Evolutionary conservation across 2,113 vertebrate species (phyloP).

Genomic region (Vimba vimba): DNA sequence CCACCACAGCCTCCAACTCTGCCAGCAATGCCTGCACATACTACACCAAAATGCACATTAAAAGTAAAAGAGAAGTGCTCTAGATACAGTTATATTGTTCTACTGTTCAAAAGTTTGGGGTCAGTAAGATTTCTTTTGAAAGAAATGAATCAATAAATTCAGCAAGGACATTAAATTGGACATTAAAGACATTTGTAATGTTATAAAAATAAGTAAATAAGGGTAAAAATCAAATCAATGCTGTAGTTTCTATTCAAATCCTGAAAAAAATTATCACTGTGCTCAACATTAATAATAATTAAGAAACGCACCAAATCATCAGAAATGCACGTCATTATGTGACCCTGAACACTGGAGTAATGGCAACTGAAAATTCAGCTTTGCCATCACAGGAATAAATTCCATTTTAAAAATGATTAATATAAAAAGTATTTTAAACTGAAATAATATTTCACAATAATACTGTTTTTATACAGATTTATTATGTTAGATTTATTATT

Average conservation of each 20-base stretch:
- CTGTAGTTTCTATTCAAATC: background rate
- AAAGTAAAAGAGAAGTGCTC: constrained; percentile 14
- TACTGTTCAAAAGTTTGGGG: background rate
- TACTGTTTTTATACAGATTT: too few species aligned
- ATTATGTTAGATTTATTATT: too few species aligned
- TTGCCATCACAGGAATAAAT: too few species aligned
- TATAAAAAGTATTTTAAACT: background rate
- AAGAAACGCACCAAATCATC: background rate
- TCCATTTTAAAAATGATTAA: background rate
- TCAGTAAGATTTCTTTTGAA: background rate
- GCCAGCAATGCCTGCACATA: constrained; percentile 75
- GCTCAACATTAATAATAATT: too few species aligned
- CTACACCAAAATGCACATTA: constrained; percentile 66
- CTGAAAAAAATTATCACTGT: too few species aligned
- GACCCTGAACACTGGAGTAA: background rate
- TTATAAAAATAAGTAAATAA: background rate
- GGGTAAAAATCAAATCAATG: too few species aligned
- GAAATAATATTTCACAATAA: background rate
- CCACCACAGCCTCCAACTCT: constrained; percentile 75
- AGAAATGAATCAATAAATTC: background rate
- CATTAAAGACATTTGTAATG: background rate
- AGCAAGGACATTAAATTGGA: background rate
- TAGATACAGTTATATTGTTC: background rate
- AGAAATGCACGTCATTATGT: too few species aligned
- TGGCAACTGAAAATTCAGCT: too few species aligned